Percentiles rank a stretch among this genome's conserved stretches.
Conservation (phyloP, 1,140 invertebrate species). For the Metopolophium dirhodum region DNA sequence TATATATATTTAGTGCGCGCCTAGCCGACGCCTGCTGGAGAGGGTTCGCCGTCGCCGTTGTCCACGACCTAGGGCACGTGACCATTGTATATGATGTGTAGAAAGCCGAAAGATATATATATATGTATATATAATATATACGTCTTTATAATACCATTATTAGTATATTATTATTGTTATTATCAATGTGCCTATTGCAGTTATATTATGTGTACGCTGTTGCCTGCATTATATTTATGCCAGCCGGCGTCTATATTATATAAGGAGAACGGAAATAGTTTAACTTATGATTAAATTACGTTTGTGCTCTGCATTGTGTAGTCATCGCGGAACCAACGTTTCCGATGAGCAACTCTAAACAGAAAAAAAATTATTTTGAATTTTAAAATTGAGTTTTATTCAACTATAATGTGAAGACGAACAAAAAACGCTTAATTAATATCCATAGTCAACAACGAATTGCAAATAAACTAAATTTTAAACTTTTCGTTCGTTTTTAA, state of each 20-base stretch:
- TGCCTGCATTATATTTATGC: background rate
- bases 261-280: background rate
- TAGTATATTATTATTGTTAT: background rate
- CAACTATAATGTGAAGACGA: background rate
- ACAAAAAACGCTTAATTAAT: background rate
- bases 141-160: background rate
- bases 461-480: background rate
- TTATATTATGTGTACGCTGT: background rate
- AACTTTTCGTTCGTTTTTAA: background rate
- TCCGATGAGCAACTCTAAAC: background rate
- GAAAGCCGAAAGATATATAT: background rate
- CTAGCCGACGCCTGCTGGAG: background rate
- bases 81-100: background rate
- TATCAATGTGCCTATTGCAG: background rate
- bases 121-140: too few relatives aligned
- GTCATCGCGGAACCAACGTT: background rate
- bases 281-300: background rate
- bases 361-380: background rate
- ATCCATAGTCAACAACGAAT: background rate
- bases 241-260: background rate
- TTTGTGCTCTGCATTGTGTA: background rate
- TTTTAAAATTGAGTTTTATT: background rate
- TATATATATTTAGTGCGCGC: background rate
- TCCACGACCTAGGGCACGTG: conserved; percentile 32
- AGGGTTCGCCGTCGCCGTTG: background rate